A percentile compares a stretch with the other conserved stretches of the same genome.
Evolutionary conservation across 2,888 invertebrate species (phyloP).

Genomic region (Scelioninae gen. 2): DNA sequence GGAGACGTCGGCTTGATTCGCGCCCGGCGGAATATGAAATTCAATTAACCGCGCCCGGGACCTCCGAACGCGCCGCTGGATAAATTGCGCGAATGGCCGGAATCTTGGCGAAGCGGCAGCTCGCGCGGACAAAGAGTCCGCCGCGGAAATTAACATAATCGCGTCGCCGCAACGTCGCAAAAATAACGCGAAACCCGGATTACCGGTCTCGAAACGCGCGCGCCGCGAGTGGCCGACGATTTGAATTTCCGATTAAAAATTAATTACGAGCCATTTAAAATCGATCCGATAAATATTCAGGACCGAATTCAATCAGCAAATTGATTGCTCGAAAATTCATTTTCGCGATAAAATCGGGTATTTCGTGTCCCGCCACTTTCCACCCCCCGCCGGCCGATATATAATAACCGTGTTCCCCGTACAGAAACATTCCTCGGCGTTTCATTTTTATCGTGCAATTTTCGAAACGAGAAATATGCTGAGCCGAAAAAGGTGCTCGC

Average conservation of each 20-base stretch:
- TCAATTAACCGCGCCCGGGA: slow-evolving; percentile 64
- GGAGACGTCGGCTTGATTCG: slow-evolving; percentile 62
- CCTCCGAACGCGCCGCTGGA: slow-evolving; percentile 49
- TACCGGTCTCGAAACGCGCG: background rate
- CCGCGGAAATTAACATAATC: slow-evolving; percentile 49
- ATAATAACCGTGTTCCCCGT: slow-evolving; percentile 45
- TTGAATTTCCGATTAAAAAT: slow-evolving; percentile 25
- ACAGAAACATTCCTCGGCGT: slow-evolving; percentile 45
- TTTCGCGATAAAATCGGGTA: slow-evolving; percentile 38
- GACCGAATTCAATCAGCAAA: slow-evolving; percentile 39
- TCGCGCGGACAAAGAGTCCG: slow-evolving; percentile 46
- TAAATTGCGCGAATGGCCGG: slow-evolving; percentile 46
- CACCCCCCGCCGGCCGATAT: slow-evolving; percentile 38
- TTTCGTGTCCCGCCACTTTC: slow-evolving; percentile 35
- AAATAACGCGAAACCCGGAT: background rate
- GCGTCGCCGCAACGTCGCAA: slow-evolving; percentile 26
- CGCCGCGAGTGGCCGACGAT: background rate
- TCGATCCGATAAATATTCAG: slow-evolving; percentile 25
- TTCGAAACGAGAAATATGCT: slow-evolving; percentile 58
- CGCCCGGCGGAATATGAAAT: slow-evolving; percentile 67
- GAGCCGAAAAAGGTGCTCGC: slow-evolving; percentile 55
- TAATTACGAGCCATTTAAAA: slow-evolving; percentile 25
- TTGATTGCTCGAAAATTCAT: slow-evolving; percentile 47
- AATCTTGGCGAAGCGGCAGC: slow-evolving; percentile 29
- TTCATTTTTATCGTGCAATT: slow-evolving; percentile 57